Conservation (phyloP, 2,113 vertebrate species). For the Campylorhamphus procurvoides region DNA sequence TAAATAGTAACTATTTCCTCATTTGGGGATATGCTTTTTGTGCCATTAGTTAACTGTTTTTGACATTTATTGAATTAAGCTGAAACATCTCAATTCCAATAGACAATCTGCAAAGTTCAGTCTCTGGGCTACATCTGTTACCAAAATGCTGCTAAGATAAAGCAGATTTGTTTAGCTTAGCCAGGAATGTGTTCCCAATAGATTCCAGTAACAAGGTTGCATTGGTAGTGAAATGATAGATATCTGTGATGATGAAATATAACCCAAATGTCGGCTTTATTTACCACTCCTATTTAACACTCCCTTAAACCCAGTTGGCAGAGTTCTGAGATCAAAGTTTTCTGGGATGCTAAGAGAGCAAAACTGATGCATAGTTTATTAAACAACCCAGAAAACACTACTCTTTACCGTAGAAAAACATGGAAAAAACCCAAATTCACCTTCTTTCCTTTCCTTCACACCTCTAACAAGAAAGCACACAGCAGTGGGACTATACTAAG, state of each 20-base stretch:
- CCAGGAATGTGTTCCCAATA: neutral
- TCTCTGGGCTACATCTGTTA: constrained; percentile 16
- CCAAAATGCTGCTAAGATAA: constrained; percentile 25
- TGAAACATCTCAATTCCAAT: neutral
- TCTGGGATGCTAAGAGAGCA: neutral
- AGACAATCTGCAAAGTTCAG: neutral
- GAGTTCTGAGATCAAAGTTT: neutral
- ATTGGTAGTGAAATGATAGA: neutral
- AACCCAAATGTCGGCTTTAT: neutral
- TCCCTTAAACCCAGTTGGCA: neutral
- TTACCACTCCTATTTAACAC: neutral
- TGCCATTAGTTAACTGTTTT: neutral
- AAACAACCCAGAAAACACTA: neutral
- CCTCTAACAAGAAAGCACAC: neutral
- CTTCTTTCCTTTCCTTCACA: neutral
- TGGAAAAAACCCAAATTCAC: neutral
- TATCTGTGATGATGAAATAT: neutral
- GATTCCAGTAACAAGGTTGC: neutral
- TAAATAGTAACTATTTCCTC: neutral
- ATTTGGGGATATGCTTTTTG: neutral
- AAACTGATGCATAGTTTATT: neutral
- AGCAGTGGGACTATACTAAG: neutral
- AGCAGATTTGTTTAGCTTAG: constrained; percentile 43
- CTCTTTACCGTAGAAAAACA: neutral
- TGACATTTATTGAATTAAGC: neutral